phyloP scores from a whole-genome alignment of 2,113 vertebrate species.

The Callospermophilus lateralis region DNA sequence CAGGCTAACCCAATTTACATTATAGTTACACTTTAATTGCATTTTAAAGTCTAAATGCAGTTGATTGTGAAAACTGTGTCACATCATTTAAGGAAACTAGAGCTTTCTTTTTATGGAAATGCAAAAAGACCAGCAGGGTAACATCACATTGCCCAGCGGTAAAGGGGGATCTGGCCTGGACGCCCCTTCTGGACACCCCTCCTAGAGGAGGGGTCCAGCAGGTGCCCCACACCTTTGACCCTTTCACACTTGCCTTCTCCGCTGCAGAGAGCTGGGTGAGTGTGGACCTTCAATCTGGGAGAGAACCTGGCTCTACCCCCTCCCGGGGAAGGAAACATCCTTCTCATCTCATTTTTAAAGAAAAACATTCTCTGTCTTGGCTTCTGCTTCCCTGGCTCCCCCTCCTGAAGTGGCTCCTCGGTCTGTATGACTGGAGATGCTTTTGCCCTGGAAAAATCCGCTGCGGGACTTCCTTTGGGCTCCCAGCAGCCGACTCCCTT shows the following conservation, averaged over 20 bases:
- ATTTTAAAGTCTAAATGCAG: slow-evolving; percentile 82
- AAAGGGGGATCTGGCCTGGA: neutral
- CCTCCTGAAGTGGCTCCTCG: neutral
- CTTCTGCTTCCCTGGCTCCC: neutral
- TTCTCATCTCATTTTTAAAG: neutral
- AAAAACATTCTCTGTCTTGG: neutral
- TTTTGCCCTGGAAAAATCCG: neutral
- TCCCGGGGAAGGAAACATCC: neutral
- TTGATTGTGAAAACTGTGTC: slow-evolving; percentile 77
- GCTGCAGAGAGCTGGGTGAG: neutral
- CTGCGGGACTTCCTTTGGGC: neutral
- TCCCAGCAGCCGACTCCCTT: neutral
- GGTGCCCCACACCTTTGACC: neutral
- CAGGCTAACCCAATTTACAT: slow-evolving; percentile 72
- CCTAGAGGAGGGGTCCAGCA: neutral
- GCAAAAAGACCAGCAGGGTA: slow-evolving; percentile 7
- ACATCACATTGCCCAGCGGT: neutral
- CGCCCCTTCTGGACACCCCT: neutral
- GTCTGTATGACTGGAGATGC: no score
- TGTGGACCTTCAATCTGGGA: neutral
- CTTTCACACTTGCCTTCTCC: neutral
- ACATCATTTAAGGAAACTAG: slow-evolving; percentile 67
- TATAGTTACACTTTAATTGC: slow-evolving; percentile 79
- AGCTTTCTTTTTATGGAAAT: slow-evolving; percentile 73
- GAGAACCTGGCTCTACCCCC: neutral